Conservation (phyloP, 1,140 invertebrate genomes). For the Brachionus asplanchnoidis region DNA sequence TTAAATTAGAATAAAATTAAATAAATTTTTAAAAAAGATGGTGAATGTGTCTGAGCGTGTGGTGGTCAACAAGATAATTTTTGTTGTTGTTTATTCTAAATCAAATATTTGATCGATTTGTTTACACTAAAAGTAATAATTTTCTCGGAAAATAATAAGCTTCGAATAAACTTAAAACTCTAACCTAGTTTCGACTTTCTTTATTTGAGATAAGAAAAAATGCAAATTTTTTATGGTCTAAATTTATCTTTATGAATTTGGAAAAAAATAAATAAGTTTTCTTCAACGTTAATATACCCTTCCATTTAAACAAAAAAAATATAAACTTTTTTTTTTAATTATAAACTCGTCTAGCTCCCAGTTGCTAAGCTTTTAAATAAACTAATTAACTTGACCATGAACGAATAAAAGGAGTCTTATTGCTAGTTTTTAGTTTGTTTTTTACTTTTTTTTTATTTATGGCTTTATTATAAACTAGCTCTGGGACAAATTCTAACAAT, state of each 20-base stretch:
- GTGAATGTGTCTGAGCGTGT: not conserved
- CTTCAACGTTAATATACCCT: not conserved
- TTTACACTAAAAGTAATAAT: not conserved
- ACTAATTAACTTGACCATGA: slow-evolving; percentile 1
- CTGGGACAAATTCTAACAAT: not conserved
- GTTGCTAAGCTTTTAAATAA: not conserved
- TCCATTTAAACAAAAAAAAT: not conserved
- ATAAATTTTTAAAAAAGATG: not conserved
- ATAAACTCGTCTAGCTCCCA: not conserved
- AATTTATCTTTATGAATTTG: not conserved
- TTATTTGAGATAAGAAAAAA: not conserved
- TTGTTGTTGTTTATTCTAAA: not conserved
- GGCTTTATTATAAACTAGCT: not conserved
- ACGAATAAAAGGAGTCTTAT: not conserved
- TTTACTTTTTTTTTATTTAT: not conserved
- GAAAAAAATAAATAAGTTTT: not conserved
- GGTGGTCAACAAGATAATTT: not conserved
- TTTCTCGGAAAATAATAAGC: not conserved
- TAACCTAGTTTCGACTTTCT: not conserved
- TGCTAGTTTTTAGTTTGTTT: not conserved
- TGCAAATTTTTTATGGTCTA: not conserved
- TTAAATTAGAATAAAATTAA: not conserved
- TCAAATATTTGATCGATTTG: not conserved
- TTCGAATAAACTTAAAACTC: not conserved
- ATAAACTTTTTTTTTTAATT: not conserved